phyloP scores from a whole-genome alignment of 2,888 invertebrate genomes.

The Dynastes grantii region DNA sequence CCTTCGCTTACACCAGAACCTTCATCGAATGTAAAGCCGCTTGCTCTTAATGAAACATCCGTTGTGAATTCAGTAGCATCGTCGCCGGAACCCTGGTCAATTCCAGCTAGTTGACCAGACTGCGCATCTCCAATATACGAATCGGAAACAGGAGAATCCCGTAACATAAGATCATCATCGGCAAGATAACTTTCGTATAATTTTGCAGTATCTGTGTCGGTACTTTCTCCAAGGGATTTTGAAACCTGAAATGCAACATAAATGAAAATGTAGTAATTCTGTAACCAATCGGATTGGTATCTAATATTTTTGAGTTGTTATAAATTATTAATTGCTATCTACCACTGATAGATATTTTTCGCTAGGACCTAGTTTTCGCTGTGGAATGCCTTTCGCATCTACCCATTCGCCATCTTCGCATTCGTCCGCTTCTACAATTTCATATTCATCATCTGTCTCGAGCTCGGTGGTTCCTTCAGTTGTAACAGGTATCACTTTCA shows the following conservation, averaged over 20 bases:
- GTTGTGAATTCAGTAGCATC: constrained; percentile 43
- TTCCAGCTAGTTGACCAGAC: constrained; percentile 10
- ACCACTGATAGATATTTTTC: constrained; percentile 30
- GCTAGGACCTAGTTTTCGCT: constrained; percentile 24
- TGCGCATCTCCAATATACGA: constrained; percentile 29
- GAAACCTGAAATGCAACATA: constrained; percentile 51
- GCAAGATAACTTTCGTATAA: constrained; percentile 64
- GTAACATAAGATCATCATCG: constrained; percentile 72
- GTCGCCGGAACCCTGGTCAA: constrained; percentile 64
- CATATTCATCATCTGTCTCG: constrained; percentile 73
- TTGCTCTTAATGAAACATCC: constrained; percentile 36
- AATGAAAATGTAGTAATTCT: not conserved
- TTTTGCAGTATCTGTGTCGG: constrained; percentile 41
- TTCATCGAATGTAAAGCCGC: constrained; percentile 55
- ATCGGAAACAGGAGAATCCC: constrained; percentile 63
- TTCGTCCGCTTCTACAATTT: constrained; percentile 71
- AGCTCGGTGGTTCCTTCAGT: constrained; percentile 63
- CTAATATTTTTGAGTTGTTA: not conserved
- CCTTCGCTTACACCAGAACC: constrained; percentile 54
- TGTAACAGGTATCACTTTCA: constrained; percentile 64
- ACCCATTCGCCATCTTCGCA: constrained; percentile 71
- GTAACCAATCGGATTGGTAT: not conserved
- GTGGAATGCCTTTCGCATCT: constrained; percentile 30
- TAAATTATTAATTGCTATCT: constrained; percentile 2
- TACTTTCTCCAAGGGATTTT: constrained; percentile 37